Evolutionary conservation across 2,888 invertebrate genomes (phyloP).

Genomic region (Platerodrilus igneus): DNA sequence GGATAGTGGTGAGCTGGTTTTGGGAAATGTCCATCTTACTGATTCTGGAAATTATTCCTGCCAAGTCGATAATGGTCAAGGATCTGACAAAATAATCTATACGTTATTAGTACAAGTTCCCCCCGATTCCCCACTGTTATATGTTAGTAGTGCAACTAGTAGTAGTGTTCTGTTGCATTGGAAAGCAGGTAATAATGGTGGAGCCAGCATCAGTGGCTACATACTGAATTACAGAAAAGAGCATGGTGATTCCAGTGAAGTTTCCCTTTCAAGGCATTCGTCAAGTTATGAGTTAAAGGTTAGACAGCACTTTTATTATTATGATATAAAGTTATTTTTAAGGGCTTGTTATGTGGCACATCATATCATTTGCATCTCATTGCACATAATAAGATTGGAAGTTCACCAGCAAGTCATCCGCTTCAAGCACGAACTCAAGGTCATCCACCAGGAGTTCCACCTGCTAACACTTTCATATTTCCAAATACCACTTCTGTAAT

Average conservation of each 20-base stretch:
- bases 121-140: conserved; percentile 67
- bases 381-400: conserved; percentile 68
- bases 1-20: conserved; percentile 61
- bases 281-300: conserved; percentile 65
- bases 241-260: conserved; percentile 62
- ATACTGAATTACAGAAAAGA: conserved; percentile 62
- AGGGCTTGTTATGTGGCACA: conserved; percentile 65
- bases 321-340: conserved; percentile 19
- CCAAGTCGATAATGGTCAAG: conserved; percentile 64
- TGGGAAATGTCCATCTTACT: conserved; percentile 59
- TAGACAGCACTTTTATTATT: conserved; percentile 14
- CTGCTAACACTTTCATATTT: conserved; percentile 58
- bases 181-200: conserved; percentile 67
- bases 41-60: conserved; percentile 71
- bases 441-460: conserved; percentile 64
- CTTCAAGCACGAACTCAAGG: conserved; percentile 68
- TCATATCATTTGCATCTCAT: conserved; percentile 68
- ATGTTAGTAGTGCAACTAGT: conserved; percentile 71
- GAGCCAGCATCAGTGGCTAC: conserved; percentile 64
- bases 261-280: conserved; percentile 60
- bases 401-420: conserved; percentile 63
- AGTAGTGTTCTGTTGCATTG: conserved; percentile 70
- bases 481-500: conserved; percentile 67
- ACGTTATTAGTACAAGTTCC: conserved; percentile 68
- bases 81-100: conserved; percentile 62